Evolutionary conservation across 2,888 invertebrate genomes (phyloP), one percentile per base, ranked within the genome.

Genomic region (Dicycla oo): DNA sequence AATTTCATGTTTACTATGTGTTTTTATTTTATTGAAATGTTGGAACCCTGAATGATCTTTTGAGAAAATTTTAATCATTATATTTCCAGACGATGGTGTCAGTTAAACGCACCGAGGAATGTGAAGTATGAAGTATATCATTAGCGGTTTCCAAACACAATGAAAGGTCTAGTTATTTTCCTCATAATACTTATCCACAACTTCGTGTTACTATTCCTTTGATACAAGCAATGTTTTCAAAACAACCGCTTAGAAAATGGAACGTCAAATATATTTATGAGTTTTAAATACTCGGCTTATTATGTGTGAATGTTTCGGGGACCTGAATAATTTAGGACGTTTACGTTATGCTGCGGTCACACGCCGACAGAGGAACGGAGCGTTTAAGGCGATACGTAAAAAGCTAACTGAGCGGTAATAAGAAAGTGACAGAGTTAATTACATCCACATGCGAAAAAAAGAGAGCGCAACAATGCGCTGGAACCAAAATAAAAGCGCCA

Each of bases 181-280:
- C 51, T 60, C 47, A 38, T 60, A 82, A 80, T 82, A n/a, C n/a
- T n/a, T n/a, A 78, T 73, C 47, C 62, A 66, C 62, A 68, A 66
- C 30, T 51, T 20, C n/a, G n/a, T 51, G 51, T 38, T 63, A 71
- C 53, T 64, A 54, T 69, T 66, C 11, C 43, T 81, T 69, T 69
- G 23, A 69, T 56, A 66, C 26, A 43, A 56, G 34, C 47, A 69
- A 65, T 73, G 81, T 83, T 80, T 83, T 73, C 34, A 68, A 72
- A 76, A 83, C 69, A 83, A 47, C 30, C 49, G 49, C 38, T 72
- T 80, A 80, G 63, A 80, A 82, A 80, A 64, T 61, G 74, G 80
- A 79, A 82, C 69, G 80, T 23, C 8, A 61, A 64, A 69, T 69
- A 79, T 80, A 54, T 82, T 73, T 61, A 73, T 49, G 56, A 57